These are phyloP conservation scores for Galeopsomyia nigrocyanea DNA, from an alignment of 2,888 invertebrate species.

Conservation along the genomic window DNA sequence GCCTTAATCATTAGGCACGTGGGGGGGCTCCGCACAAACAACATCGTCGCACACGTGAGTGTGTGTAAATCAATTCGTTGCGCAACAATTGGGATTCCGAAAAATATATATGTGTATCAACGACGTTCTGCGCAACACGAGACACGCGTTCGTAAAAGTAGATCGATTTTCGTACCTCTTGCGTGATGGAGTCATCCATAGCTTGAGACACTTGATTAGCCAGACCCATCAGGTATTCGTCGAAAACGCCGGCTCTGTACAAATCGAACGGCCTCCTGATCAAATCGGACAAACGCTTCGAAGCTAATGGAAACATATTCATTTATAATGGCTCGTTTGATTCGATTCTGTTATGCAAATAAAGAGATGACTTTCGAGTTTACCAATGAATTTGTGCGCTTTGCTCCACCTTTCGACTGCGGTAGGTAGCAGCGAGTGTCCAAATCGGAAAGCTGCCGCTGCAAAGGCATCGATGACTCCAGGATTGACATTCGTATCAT, in stretches of 20 bases:
- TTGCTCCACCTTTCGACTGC: constrained; percentile 95
- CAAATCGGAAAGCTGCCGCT: constrained; percentile 93
- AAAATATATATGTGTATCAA: neutral
- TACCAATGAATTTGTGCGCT: constrained; percentile 93
- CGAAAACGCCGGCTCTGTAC: constrained; percentile 90
- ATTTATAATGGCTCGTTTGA: neutral
- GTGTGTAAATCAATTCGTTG: constrained; percentile 1
- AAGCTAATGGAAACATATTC: constrained; percentile 73
- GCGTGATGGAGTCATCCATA: constrained; percentile 94
- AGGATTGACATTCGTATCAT: constrained; percentile 87
- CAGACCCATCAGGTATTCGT: constrained; percentile 92
- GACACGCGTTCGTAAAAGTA: neutral
- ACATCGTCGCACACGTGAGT: no score
- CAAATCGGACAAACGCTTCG: constrained; percentile 88
- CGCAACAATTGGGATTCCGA: constrained; percentile 7
- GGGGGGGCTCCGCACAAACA: no score
- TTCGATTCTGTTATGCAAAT: neutral
- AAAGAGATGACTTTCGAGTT: constrained; percentile 50
- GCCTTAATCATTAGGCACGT: no score
- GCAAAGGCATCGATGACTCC: constrained; percentile 91
- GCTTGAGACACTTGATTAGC: constrained; percentile 96
- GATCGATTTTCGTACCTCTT: constrained; percentile 67
- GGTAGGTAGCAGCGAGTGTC: constrained; percentile 90
- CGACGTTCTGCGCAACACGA: neutral
- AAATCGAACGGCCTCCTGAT: constrained; percentile 91